These are phyloP conservation scores for Macaca nemestrina DNA, from an alignment of 2,113 vertebrate species.

Conservation along the genomic window DNA sequence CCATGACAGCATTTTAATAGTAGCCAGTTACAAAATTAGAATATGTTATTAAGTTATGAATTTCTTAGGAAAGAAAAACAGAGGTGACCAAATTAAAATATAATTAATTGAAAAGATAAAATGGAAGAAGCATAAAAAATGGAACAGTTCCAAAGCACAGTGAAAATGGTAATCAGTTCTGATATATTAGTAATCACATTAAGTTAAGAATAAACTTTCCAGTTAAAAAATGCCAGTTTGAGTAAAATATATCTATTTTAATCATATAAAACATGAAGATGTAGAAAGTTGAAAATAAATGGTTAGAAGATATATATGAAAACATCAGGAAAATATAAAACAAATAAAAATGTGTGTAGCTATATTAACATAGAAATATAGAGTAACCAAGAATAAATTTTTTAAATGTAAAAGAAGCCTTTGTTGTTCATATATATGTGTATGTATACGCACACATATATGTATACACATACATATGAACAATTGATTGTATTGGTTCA, in stretches of 20 bases:
- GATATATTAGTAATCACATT: background rate
- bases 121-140: background rate
- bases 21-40: background rate
- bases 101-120: background rate
- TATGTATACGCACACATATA: rapidly evolving
- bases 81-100: background rate
- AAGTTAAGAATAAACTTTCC: background rate
- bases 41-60: background rate
- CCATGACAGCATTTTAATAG: background rate
- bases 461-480: too few relatives aligned
- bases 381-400: background rate
- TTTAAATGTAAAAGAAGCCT: background rate
- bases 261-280: background rate
- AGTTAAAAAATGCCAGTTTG: background rate
- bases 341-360: background rate
- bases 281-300: background rate
- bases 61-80: background rate
- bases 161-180: background rate
- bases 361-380: background rate
- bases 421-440: background rate
- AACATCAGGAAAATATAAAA: background rate
- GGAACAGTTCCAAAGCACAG: background rate
- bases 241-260: background rate
- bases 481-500: background rate
- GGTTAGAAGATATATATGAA: background rate